Base-by-base conservation (phyloP, 2,797 vertebrate species). In the Zenarchopterus dispar region DNA sequence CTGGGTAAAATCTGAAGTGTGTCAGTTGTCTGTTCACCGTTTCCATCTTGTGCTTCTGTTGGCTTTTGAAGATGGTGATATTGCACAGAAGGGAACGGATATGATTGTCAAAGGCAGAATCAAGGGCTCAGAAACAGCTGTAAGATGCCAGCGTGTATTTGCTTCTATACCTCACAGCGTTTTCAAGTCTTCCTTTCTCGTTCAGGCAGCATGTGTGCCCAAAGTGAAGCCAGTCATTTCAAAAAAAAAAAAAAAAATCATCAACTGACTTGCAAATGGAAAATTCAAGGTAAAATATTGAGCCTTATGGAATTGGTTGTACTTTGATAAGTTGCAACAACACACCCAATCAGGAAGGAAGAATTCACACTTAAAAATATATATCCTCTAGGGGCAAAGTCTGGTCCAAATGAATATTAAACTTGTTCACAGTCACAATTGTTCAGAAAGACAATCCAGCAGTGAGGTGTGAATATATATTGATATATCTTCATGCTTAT, bases 371-470 rank as follows among this genome's bases (percentile, higher is more conserved):
- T 78, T 62, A 62, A 84, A 75, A 84, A 42, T n/a, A 67, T 56
- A 69, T 67, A 51, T 71, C 55, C 73, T 62, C 44, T 0, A 51
- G 46, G 49, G 56, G 56, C 4, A 5, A 68, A 63, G 70, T 48
- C 44, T 62, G 58, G 56, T 69, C 65, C 26, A 60, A 64, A 70
- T 67, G 81, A 84, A 82, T 81, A 73, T 84, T 65, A 85, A 82
- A 82, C 28, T 53, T 78, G 78, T 78, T 85, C 77, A 76, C 72
- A 57, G 59, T 62, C 71, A 73, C 67, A n/a, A n/a, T n/a, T n/a
- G n/a, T n/a, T n/a, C n/a, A n/a, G n/a, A n/a, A n/a, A n/a, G n/a
- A 42, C 66, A 77, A 85, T 84, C 81, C 70, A 59, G 72, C 66
- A 81, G 75, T 62, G 66, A 56, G 57, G 82, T 63, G 82, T 88